Evolutionary conservation across 2,888 invertebrate genomes (phyloP).

Genomic region (Idaea biselata): DNA sequence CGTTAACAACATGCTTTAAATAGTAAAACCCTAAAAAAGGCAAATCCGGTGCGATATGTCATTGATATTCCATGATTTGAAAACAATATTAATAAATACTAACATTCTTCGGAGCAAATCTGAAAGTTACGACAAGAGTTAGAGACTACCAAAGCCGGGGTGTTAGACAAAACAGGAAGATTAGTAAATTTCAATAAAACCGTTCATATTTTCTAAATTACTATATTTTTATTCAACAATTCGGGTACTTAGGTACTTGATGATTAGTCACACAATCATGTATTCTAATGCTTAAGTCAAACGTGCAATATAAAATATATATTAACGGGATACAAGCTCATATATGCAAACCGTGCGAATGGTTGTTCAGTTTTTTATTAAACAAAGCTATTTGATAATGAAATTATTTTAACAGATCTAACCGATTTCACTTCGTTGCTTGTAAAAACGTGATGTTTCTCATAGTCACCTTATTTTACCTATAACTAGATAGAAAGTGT

Average conservation of each 20-base stretch:
- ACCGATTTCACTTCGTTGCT: background rate
- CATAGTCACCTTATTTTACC: too few species aligned
- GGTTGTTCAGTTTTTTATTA: background rate
- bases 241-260: constrained; percentile 29
- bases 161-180: constrained; percentile 17
- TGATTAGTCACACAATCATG: constrained; percentile 36
- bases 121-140: constrained; percentile 45
- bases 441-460: too few species aligned
- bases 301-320: constrained; percentile 38
- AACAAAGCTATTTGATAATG: background rate
- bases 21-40: background rate
- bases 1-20: constrained; percentile 23
- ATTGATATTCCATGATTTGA: constrained; percentile 1
- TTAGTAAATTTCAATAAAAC: constrained; percentile 28
- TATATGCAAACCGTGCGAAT: background rate
- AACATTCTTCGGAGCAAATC: constrained; percentile 78
- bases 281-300: constrained; percentile 30
- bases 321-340: constrained; percentile 8
- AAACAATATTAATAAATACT: constrained; percentile 60
- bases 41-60: background rate
- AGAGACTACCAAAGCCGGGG: constrained; percentile 13
- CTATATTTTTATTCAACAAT: constrained; percentile 46
- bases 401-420: background rate
- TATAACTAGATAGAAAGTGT: too few species aligned
- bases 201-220: constrained; percentile 30